Base-by-base conservation (phyloP, 2,113 vertebrate species). In the Galemys pyrenaicus region DNA sequence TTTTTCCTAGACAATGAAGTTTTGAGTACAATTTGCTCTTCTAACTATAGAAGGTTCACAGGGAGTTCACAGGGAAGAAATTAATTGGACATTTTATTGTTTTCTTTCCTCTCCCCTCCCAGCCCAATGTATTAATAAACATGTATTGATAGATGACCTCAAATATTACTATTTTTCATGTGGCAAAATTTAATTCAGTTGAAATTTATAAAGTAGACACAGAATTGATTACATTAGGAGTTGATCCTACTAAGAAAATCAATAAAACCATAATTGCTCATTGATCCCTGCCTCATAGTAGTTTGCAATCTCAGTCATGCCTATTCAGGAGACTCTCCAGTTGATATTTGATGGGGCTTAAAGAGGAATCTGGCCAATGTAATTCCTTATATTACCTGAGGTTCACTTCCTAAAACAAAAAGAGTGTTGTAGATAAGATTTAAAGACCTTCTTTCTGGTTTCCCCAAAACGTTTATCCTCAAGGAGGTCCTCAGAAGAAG, bases 11-110 rank as follows among this genome's bases (percentile, higher is more conserved):
- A 96, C 94, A 96, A 94, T 97, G 88, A 92, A 81, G 54, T 92
- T 96, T 93, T 78, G 60, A 96, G 92, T 82, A 88, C 68, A 96
- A 30, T 95, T 96, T 96, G 39, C 68, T 96, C 62, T 93, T 51
- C 62, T 89, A 85, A 89, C 67, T 83, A 20, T 70, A 37, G 26
- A 94, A 56, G 74, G 96, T 93, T 94, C 92, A 87, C 41, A 65
- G 37, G 60, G 60, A 97, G 94, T 97, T 96, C 95, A 97, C 41
- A 54, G 62, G 32, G 39, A 97, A 92, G 54, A 92, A 96, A 96
- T 92, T 96, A 96, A 96, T 93, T 96, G 96, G 85, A 51, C 86
- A 96, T 56, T 54, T 77, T 56, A 86, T 92, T 94, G 56, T 94
- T 94, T 75, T 89, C 83, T 92, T 37, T 77, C 71, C 89, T 37